Conservation (phyloP, 2,113 vertebrate species). For the Halcyon senegalensis region DNA sequence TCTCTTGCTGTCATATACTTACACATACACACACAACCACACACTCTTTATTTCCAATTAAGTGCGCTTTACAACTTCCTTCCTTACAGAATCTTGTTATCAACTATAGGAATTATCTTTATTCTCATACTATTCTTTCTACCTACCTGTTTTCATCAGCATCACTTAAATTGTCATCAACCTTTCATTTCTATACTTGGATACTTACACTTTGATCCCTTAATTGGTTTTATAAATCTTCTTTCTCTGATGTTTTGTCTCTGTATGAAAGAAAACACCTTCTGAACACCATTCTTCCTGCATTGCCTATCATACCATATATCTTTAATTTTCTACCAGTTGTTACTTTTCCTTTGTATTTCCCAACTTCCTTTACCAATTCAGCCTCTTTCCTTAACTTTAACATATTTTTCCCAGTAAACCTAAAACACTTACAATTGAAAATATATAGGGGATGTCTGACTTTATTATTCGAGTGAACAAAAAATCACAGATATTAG, state of each 20-base stretch:
- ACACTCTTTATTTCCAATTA: neutral
- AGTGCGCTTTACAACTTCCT: neutral
- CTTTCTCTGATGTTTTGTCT: neutral
- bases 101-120: neutral
- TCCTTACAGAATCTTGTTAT: neutral
- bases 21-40: no score
- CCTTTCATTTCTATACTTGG: neutral
- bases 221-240: neutral
- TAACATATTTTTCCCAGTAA: neutral
- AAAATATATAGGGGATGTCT: neutral
- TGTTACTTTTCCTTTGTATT: neutral
- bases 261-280: neutral
- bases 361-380: neutral
- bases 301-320: neutral
- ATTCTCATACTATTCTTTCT: neutral
- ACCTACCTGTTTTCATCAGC: neutral
- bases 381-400: neutral
- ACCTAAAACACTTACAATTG: neutral
- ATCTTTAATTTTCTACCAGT: neutral
- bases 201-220: neutral
- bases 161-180: neutral
- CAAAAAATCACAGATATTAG: neutral
- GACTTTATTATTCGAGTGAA: neutral
- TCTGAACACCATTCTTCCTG: neutral
- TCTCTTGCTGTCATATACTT: neutral